Conservation (phyloP, 2,113 vertebrate species). For the Corvus moneduloides region DNA sequence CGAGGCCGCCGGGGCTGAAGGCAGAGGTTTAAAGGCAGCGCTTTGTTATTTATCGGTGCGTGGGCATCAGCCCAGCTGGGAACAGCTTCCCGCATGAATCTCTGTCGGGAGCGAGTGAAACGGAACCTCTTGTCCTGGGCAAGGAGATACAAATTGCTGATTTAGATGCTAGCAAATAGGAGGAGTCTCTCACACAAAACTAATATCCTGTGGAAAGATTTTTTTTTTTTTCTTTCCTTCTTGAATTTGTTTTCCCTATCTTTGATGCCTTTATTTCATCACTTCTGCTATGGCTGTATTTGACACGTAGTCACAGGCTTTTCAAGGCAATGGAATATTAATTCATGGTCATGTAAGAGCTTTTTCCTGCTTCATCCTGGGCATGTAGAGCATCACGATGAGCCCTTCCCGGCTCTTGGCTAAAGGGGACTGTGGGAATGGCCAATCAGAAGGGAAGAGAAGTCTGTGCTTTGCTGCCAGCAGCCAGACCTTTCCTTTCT, state of each 20-base stretch:
- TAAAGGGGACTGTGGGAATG: background rate
- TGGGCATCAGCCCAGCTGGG: background rate
- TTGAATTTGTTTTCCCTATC: background rate
- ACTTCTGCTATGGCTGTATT: background rate
- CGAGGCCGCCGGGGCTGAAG: background rate
- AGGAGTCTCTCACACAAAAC: background rate
- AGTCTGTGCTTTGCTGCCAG: background rate
- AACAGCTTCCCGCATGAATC: background rate
- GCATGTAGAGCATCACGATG: fast-evolving
- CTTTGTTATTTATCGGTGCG: background rate
- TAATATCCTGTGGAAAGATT: background rate
- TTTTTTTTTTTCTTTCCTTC: background rate
- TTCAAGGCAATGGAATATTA: background rate
- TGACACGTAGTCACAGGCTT: background rate
- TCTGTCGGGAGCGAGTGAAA: background rate
- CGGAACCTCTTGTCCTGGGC: background rate
- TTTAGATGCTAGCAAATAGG: background rate
- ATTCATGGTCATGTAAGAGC: background rate
- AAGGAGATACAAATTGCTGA: background rate
- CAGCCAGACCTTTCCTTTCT: background rate
- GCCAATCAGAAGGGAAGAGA: background rate
- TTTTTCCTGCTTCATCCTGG: background rate
- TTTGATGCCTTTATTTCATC: background rate
- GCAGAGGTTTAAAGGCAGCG: background rate
- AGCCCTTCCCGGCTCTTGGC: background rate